Conservation (phyloP, 2,888 invertebrate genomes). For the Trissolcus brochymenae region DNA sequence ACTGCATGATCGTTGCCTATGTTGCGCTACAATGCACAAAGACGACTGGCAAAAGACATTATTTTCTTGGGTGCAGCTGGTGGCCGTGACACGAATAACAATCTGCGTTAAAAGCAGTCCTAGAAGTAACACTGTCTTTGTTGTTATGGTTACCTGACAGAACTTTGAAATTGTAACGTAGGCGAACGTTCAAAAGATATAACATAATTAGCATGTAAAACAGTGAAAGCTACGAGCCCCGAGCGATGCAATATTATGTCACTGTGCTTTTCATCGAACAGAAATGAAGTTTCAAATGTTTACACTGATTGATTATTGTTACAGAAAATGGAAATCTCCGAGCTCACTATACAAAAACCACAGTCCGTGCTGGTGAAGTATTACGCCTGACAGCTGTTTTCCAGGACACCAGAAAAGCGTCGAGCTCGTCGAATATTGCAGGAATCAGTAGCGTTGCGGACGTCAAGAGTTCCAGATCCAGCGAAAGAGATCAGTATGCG, state of each 20-base stretch:
- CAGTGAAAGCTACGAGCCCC: conserved; percentile 62
- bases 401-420: conserved; percentile 75
- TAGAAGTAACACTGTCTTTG: conserved; percentile 52
- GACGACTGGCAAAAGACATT: conserved; percentile 41
- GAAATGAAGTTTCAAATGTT: not conserved
- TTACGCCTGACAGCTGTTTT: conserved; percentile 78
- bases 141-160: conserved; percentile 60
- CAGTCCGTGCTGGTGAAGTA: conserved; percentile 77
- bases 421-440: conserved; percentile 67
- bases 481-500: conserved; percentile 77
- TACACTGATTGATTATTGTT: conserved; percentile 46
- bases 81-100: conserved; percentile 74
- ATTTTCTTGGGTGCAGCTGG: conserved; percentile 67
- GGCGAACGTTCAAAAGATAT: conserved; percentile 62
- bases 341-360: conserved; percentile 77
- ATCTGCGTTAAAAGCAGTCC: conserved; percentile 62
- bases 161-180: conserved; percentile 60
- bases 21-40: conserved; percentile 54
- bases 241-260: conserved; percentile 59
- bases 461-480: conserved; percentile 72
- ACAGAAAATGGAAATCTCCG: conserved; percentile 72
- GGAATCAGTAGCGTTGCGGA: conserved; percentile 66
- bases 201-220: conserved; percentile 65
- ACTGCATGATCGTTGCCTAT: conserved; percentile 40
- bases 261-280: conserved; percentile 46